Conservation (phyloP, 30 jellyfish, hydroid and myxozoan genomes). For the Aurelia coerulea region DNA sequence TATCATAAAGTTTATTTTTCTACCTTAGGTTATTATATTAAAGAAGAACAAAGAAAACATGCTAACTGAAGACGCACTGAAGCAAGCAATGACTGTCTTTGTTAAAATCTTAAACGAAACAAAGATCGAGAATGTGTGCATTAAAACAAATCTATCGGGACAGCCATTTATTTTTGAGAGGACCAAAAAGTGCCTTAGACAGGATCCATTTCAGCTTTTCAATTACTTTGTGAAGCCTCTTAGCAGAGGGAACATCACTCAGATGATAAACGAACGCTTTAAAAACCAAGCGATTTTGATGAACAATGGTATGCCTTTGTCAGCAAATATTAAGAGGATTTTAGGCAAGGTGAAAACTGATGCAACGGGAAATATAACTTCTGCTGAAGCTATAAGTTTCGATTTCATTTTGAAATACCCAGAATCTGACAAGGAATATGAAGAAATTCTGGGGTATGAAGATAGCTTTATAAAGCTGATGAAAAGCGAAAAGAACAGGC, state of each 20-base stretch:
- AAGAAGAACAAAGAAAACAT: conserved; percentile 4
- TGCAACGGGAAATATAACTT: not conserved
- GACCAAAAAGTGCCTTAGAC: conserved; percentile 7
- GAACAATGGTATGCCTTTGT: conserved; percentile 37
- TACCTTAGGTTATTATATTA: not conserved
- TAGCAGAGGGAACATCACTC: not conserved
- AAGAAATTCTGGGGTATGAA: conserved; percentile 15
- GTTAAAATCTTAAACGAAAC: conserved; percentile 27
- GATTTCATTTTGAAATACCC: conserved; percentile 1
- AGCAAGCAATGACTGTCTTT: not conserved
- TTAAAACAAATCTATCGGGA: conserved; percentile 3
- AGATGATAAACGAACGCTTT: not conserved
- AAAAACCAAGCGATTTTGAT: not conserved
- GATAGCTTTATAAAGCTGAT: conserved; percentile 12
- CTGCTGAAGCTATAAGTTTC: conserved; percentile 17
- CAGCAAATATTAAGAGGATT: not conserved
- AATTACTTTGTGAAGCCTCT: conserved; percentile 7
- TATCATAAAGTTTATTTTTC: too few relatives aligned
- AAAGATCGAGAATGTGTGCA: conserved; percentile 17
- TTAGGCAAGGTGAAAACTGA: conserved; percentile 12
- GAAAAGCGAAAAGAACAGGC: not conserved
- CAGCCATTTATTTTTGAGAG: conserved; percentile 1
- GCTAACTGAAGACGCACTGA: conserved; percentile 9
- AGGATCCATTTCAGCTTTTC: conserved; percentile 36
- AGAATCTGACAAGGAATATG: conserved; percentile 20